Conservation (phyloP, 2,888 invertebrate species). For the Abrostola tripartita region DNA sequence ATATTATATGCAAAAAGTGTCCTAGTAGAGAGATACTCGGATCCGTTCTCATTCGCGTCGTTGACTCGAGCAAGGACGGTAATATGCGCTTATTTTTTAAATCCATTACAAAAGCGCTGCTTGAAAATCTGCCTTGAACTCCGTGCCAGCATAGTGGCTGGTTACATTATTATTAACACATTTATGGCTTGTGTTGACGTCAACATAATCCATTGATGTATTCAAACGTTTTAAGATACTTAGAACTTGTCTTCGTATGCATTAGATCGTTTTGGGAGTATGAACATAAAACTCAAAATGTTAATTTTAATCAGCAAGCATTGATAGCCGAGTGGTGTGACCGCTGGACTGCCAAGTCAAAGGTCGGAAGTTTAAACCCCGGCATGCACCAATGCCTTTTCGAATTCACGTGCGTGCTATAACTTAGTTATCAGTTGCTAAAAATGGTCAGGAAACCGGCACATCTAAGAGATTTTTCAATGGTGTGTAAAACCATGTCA, state of each 20-base stretch:
- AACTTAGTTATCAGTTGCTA: too few species aligned
- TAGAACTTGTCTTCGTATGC: background rate
- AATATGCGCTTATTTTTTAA: conserved; percentile 56
- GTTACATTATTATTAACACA: conserved; percentile 34
- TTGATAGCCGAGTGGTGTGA: too few species aligned
- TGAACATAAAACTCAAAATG: too few species aligned
- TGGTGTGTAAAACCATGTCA: too few species aligned
- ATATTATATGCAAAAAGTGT: conserved; percentile 43
- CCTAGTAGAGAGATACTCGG: conserved; percentile 26
- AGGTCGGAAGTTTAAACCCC: too few species aligned
- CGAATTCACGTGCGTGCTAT: too few species aligned
- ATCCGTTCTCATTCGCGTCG: conserved; percentile 47
- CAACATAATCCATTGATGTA: conserved; percentile 8
- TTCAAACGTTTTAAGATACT: background rate
- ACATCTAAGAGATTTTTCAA: too few species aligned
- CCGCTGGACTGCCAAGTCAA: too few species aligned
- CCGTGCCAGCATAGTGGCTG: conserved; percentile 18
- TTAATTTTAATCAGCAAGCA: too few species aligned
- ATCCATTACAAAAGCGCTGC: conserved; percentile 45
- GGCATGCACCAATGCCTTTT: too few species aligned
- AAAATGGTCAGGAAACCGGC: too few species aligned
- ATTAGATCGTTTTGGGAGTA: background rate
- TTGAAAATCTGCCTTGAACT: conserved; percentile 46
- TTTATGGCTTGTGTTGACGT: conserved; percentile 12
- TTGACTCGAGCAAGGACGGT: conserved; percentile 38